Conservation (phyloP, 2,113 vertebrate species). For the Elephas maximus region DNA sequence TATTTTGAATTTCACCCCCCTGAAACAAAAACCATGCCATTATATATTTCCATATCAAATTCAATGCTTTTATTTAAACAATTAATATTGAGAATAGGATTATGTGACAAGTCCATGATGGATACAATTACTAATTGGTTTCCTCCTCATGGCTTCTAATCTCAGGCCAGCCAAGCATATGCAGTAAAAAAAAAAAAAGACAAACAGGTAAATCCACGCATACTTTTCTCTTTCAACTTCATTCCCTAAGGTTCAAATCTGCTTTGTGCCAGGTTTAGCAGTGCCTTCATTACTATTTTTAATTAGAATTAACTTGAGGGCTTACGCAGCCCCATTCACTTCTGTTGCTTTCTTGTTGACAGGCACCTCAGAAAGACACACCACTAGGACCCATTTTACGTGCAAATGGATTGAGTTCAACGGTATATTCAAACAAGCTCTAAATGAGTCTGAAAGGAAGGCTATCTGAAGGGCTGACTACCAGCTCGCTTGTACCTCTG, state of each 20-base stretch:
- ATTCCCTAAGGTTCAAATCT: conserved; percentile 6
- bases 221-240: neutral
- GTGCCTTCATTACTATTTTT: neutral
- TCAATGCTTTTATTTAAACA: conserved; percentile 43
- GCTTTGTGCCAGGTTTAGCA: neutral
- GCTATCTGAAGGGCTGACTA: neutral
- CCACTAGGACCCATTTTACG: neutral
- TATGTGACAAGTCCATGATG: neutral
- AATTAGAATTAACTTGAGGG: neutral
- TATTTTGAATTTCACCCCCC: conserved; percentile 3
- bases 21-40: neutral
- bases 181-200: neutral
- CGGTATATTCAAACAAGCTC: neutral
- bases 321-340: neutral
- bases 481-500: neutral
- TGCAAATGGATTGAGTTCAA: neutral
- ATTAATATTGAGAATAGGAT: neutral
- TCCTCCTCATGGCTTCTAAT: neutral
- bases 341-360: neutral
- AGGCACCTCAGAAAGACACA: neutral
- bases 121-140: neutral
- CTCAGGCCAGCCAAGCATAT: neutral
- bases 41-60: neutral
- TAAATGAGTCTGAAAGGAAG: neutral
- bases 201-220: neutral